These are phyloP conservation scores for Grantiella picta DNA, from an alignment of 2,113 vertebrate genomes.

Conservation along the genomic window DNA sequence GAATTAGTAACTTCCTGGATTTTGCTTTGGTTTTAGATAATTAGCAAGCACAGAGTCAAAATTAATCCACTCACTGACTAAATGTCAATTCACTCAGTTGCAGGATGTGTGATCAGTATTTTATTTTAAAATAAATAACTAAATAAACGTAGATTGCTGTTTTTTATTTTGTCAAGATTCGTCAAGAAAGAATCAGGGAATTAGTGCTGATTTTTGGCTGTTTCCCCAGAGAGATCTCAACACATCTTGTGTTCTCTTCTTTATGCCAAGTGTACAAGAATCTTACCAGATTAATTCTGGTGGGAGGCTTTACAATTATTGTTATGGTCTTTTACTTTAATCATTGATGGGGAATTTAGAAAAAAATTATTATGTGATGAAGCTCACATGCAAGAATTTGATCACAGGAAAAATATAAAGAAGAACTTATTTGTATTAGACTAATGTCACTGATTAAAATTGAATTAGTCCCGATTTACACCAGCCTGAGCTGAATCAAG, in stretches of 20 bases:
- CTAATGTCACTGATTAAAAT: not conserved
- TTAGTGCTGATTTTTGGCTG: not conserved
- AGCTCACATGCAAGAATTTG: not conserved
- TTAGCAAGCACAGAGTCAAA: not conserved
- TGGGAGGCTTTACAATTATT: not conserved
- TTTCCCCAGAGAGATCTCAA: not conserved
- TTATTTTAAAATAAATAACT: not conserved
- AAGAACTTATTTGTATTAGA: not conserved
- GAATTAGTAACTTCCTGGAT: not conserved
- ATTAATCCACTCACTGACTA: not conserved
- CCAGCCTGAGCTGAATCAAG: not conserved
- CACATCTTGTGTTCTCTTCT: not conserved
- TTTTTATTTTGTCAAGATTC: not conserved
- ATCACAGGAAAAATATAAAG: not conserved
- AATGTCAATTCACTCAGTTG: not conserved
- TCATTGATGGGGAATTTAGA: not conserved
- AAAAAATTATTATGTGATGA: not conserved
- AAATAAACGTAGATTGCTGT: not conserved
- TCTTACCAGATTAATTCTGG: not conserved
- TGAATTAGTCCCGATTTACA: conserved; percentile 9
- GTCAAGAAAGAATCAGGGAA: not conserved
- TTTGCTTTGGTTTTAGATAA: not conserved
- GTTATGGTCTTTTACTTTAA: not conserved
- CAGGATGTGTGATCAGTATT: not conserved
- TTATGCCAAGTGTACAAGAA: not conserved